Percentiles rank a stretch among this genome's conserved stretches.
Conservation (phyloP, 2,113 vertebrate genomes). For the Nestor notabilis region DNA sequence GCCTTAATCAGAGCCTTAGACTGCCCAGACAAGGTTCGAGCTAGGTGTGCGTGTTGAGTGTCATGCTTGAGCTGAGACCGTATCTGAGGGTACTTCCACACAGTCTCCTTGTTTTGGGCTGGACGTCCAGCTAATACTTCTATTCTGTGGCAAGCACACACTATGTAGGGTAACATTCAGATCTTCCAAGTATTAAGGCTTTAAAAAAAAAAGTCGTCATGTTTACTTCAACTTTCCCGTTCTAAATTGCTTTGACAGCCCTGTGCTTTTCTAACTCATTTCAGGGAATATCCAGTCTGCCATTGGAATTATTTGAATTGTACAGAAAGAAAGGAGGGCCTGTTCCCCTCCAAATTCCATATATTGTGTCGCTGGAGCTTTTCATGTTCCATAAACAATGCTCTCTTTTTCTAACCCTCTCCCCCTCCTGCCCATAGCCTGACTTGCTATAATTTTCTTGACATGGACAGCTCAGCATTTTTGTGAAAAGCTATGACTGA, state of each 20-base stretch:
- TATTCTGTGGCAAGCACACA: not conserved
- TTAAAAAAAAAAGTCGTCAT: constrained; percentile 50
- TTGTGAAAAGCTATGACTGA: constrained; percentile 59
- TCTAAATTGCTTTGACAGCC: constrained; percentile 72
- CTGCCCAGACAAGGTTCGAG: not conserved
- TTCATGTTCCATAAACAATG: constrained; percentile 74
- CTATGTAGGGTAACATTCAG: constrained; percentile 13
- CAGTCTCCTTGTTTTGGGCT: not conserved
- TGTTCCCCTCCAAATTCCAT: constrained; percentile 63
- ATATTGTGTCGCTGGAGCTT: constrained; percentile 71
- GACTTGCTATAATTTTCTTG: constrained; percentile 68
- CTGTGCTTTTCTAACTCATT: constrained; percentile 64
- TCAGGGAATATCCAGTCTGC: constrained; percentile 67
- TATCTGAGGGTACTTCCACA: not conserved
- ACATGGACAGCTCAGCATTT: constrained; percentile 66
- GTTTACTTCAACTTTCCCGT: constrained; percentile 66
- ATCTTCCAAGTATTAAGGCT: constrained; percentile 44
- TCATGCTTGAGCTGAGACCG: rapidly evolving
- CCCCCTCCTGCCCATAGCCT: constrained; percentile 40
- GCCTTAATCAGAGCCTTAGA: not conserved
- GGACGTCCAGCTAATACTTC: not conserved
- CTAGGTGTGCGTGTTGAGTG: not conserved
- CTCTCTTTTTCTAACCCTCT: constrained; percentile 63
- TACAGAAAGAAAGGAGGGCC: constrained; percentile 69
- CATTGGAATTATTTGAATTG: constrained; percentile 64